Conservation (phyloP, 1,140 invertebrate species). For the Mycetomoellerius zeteki region DNA sequence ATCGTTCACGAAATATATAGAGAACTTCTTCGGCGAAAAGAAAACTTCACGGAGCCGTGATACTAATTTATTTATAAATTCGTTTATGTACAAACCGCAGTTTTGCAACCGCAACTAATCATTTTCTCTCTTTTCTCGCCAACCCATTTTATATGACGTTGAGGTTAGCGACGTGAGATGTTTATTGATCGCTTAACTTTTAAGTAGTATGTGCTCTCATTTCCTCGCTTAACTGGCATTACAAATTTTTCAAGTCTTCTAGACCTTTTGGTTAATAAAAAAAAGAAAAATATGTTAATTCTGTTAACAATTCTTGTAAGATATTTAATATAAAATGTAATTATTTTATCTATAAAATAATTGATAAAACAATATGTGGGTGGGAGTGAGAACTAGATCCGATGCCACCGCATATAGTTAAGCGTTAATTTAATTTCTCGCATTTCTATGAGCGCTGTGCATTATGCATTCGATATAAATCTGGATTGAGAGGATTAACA, state of each 20-base stretch:
- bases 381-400: no score
- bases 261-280: neutral
- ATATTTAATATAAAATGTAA: neutral
- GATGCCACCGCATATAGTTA: neutral
- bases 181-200: constrained; percentile 37
- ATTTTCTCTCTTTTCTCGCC: constrained; percentile 2
- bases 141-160: constrained; percentile 5
- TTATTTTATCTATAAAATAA: neutral
- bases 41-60: neutral
- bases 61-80: constrained; percentile 43
- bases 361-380: neutral
- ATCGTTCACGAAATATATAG: constrained; percentile 44
- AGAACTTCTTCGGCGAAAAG: neutral
- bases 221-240: neutral
- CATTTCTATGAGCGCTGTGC: constrained; percentile 4
- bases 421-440: constrained; percentile 20
- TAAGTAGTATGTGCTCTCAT: constrained; percentile 11
- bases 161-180: neutral
- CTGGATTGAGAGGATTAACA: constrained; percentile 44
- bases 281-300: neutral
- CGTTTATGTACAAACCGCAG: neutral
- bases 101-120: constrained; percentile 9
- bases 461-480: constrained; percentile 37
- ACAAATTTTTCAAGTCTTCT: neutral
- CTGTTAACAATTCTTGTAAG: neutral